Evolutionary conservation across 2,888 invertebrate genomes (phyloP), one percentile per base, ranked within the genome.

Genomic region (Dascillus cervinus): DNA sequence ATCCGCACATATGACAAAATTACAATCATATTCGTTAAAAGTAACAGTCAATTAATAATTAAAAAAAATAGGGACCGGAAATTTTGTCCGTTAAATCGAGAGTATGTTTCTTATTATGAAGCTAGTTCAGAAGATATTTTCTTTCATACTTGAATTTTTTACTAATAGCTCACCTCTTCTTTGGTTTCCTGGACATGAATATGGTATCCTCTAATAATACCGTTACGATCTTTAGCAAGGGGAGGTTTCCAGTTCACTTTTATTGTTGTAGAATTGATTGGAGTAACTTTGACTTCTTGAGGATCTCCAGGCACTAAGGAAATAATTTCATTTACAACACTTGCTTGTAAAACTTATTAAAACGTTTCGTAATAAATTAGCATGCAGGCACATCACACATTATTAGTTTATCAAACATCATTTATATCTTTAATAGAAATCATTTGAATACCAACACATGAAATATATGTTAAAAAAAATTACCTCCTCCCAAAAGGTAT

Each of bases 231-330:
- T 55, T 88, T 87, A 49, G 85, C 82, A 37, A 77, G 74, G 0
- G 97, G 98, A 4, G 91, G 86, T 57, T 89, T 85, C 98, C 98
- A 98, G 40, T 82, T 79, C 29, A 97, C 91, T 62, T 83, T 83
- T 47, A 97, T 82, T 19, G 94, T 81, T n/a, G 96, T 95, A 1
- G 97, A 96, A 71, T 96, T 97, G 60, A 96, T 73, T 11, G 89
- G 77, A 39, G 75, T 78, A 22, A 85, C 86, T 65, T 83, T 82
- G 43, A 98, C 91, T 56, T 90, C 87, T 66, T 88, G 86, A 26
- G 97, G 97, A 68, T 94, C 88, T 46, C 95, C 95, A 52, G 97
- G 97, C 75, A 98, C 97, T 97, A 79, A 69, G 72, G 71, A 65
- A n/a, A n/a, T n/a, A n/a, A n/a, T n/a, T n/a, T n/a, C n/a, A n/a